Percentiles rank a stretch among this genome's conserved stretches.
Conservation (phyloP, 2,113 vertebrate genomes). For the Actinemys pallida region DNA sequence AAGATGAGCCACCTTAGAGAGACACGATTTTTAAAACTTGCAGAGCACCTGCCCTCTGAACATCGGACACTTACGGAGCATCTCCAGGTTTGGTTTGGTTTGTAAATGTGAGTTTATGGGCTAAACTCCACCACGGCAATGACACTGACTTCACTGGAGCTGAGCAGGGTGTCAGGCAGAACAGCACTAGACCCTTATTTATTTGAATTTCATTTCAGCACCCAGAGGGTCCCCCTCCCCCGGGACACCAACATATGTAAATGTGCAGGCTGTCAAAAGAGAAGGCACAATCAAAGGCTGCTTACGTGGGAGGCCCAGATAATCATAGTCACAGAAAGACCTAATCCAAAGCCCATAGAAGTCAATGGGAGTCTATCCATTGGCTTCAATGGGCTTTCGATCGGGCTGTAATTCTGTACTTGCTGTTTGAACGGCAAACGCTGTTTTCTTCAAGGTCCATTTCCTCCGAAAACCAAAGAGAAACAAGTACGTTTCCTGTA, state of each 20-base stretch:
- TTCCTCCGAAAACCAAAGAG: neutral
- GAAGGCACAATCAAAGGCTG: neutral
- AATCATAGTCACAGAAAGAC: neutral
- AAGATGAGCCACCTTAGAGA: neutral
- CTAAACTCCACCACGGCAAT: fast-evolving
- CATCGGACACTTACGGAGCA: fast-evolving
- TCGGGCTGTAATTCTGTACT: neutral
- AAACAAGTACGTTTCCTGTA: constrained; percentile 3
- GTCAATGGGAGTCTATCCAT: neutral
- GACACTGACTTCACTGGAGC: fast-evolving
- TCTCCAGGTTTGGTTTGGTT: neutral
- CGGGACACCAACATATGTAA: neutral
- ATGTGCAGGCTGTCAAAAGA: neutral
- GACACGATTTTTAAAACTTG: neutral
- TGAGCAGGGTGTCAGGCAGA: fast-evolving
- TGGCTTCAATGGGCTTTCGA: neutral
- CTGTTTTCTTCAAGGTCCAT: no score
- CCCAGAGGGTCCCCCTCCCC: neutral
- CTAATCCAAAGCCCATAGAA: neutral
- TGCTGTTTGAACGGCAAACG: neutral
- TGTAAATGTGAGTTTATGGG: fast-evolving
- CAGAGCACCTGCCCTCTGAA: fast-evolving
- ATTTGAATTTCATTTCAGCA: neutral
- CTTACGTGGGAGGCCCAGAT: neutral
- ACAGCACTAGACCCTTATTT: neutral